phyloP scores from a whole-genome alignment of 2,888 invertebrate species.

The Phengaris alcon region DNA sequence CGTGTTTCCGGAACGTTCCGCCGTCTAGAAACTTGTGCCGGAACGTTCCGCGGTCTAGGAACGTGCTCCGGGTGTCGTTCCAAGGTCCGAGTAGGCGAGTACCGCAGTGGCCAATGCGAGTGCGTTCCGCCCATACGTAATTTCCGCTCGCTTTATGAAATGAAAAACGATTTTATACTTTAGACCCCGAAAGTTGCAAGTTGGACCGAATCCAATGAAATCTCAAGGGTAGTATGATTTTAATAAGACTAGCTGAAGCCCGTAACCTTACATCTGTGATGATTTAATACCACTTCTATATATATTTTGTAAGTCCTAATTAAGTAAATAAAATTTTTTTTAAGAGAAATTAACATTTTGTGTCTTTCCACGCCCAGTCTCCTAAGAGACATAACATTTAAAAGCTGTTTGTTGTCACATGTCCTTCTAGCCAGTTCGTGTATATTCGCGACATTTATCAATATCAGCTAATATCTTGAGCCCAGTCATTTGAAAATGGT shows the following conservation, averaged over 20 bases:
- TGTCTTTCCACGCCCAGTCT: no score
- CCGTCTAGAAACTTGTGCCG: neutral
- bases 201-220: slow-evolving; percentile 6
- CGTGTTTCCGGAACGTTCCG: neutral
- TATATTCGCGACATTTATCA: no score
- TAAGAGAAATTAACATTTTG: no score
- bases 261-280: neutral
- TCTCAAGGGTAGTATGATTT: slow-evolving; percentile 16
- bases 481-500: no score
- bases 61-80: neutral
- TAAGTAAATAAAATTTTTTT: no score
- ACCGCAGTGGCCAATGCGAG: neutral
- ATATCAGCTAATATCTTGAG: no score
- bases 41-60: neutral
- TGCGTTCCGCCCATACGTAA: neutral
- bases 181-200: slow-evolving; percentile 12
- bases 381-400: no score
- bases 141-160: neutral
- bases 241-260: neutral
- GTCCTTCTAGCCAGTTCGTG: no score
- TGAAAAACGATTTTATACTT: slow-evolving; percentile 12
- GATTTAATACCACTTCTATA: neutral
- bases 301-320: no score
- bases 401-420: no score
- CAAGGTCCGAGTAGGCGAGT: neutral